Evolutionary conservation across 2,797 vertebrate species (phyloP), one percentile per base, ranked within the genome.

Genomic region (Eurystomus glaucurus): DNA sequence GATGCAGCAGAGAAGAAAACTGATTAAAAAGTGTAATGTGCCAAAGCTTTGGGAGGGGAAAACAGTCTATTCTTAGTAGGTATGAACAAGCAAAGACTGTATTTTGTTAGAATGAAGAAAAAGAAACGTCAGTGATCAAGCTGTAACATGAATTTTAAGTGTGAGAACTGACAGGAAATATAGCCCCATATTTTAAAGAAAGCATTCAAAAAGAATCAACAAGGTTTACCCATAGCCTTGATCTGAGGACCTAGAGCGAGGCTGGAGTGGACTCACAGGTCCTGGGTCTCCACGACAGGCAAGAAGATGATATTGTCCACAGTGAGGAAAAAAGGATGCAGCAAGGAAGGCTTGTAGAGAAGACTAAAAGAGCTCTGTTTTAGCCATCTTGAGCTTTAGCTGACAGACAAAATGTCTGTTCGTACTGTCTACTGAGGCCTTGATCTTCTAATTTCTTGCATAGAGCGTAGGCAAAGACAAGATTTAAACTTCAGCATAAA

Each of bases 311-410:
- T 39, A 91, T 11, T 95, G 87, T 93, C 78, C 91, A 94, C 14
- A 96, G 90, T 55, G 90, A 80, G 80, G 81, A 80, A 88, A 87
- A 82, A 80, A 90, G 37, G 68, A 85, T 80, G 89, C 69, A 91
- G 93, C 75, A 92, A 93, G 72, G 52, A 97, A 91, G 81, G 75
- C 71, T 94, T 80, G 91, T 35, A 87, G 89, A 93, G 61, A 93
- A 88, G 60, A 91, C 69, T 95, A 37, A 93, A 88, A 83, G 60
- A 95, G 75, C 33, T 93, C 54, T 85, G 85, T 91, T 97, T 97
- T 95, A 97, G 96, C 87, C 96, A 96, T 94, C 94, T 95, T 95
- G 71, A 97, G 91, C 93, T 85, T 91, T 57, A 94, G 64, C 23
- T 88, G 52, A 50, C 21, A 94, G 90, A 94, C 77, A 92, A 94